Conservation (phyloP, 2,888 invertebrate species). For the Pharmacophagus antenor region DNA sequence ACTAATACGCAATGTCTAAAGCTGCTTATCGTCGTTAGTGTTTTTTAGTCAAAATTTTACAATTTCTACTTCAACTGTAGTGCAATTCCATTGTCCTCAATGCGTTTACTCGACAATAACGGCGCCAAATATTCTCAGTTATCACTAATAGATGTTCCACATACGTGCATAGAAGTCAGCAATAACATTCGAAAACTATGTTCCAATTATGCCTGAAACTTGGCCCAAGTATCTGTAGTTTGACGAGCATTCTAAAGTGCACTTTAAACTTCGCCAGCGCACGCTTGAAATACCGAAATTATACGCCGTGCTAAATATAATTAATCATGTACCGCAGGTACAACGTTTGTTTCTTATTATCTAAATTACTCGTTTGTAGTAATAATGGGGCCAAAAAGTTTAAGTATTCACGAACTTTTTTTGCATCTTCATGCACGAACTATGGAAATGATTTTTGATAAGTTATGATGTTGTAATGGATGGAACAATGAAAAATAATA, state of each 20-base stretch:
- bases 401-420: no score
- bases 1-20: not conserved
- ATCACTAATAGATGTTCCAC: constrained; percentile 6
- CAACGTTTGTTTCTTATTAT: not conserved
- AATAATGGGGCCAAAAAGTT: no score
- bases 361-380: no score
- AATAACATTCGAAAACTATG: constrained; percentile 22
- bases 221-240: constrained; percentile 29
- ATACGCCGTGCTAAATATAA: constrained; percentile 11
- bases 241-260: constrained; percentile 23
- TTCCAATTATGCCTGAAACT: constrained; percentile 28
- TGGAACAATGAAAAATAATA: no score
- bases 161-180: constrained; percentile 8
- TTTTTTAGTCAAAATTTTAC: not conserved
- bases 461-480: no score
- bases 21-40: not conserved
- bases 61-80: not conserved
- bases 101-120: not conserved
- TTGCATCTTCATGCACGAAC: no score
- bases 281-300: constrained; percentile 14
- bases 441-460: no score
- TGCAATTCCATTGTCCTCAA: not conserved
- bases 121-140: constrained; percentile 1
- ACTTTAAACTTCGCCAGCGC: constrained; percentile 21
- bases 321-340: constrained; percentile 14